Base-by-base conservation (phyloP, 37 sponge, comb jelly and placozoan genomes). In the Geodia barretti region DNA sequence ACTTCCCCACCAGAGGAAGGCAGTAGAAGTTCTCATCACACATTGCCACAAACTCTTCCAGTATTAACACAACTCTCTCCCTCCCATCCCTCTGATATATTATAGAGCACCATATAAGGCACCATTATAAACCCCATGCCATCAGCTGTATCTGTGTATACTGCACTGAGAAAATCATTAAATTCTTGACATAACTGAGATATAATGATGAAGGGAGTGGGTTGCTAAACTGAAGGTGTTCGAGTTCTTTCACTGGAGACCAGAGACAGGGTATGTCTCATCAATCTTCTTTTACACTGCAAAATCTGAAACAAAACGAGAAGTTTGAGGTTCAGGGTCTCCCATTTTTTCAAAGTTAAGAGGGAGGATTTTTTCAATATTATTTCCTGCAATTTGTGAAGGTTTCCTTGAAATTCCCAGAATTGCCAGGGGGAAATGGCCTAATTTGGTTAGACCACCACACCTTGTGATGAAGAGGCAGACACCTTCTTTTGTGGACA, bases 1-100 rank as follows among this genome's bases (percentile, higher is more conserved):
- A 71, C 63, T 92, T 26, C 93, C 93, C 0, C 86, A 88, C 70
- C 89, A 92, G 62, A 84, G 65, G 76, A 86, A 92, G 59, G 79
- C 72, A 19, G 62, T 88, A 26, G 89, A 92, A 72, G 35, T 92
- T 39, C 79, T 92, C 14, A 92, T 92, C 31, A 75, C 69, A 29
- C 34, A 80, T 29, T 84, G 40, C 47, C 9, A 69, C 9, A 62
- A 60, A 20, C 39, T 90, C 42, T 86, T 86, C 62, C 19, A 37
- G 39, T 36, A 34, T 24, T 60, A 58, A 1, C 43, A 32, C 5
- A 17, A 28, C 68, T 67, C 3, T 34, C 39, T 33, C 42, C 47
- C 68, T 65, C 79, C 39, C 23, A 3, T 66, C 67, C 36, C 26
- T 5, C 29, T 68, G 34, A 32, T 20, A 32, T 32, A n/a, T 68